Conservation (phyloP, 1,140 invertebrate species). For the Drosophila micromelanica region DNA sequence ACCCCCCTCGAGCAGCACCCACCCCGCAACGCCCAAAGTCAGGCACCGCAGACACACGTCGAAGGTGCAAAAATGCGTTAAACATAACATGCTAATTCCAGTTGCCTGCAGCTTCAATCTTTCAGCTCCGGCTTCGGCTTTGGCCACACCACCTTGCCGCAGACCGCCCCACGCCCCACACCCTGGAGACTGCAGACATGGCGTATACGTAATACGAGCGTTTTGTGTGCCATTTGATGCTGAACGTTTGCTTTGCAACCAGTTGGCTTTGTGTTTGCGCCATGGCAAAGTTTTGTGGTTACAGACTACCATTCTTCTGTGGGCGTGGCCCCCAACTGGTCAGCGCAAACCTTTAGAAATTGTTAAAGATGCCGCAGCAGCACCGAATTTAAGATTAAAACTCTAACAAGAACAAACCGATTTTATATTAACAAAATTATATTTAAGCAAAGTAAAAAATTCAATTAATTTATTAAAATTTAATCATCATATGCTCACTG, state of each 20-base stretch:
- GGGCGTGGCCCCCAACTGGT: slow-evolving; percentile 19
- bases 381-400: not conserved
- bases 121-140: slow-evolving; percentile 25
- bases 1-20: too few relatives aligned
- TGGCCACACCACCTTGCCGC: slow-evolving; percentile 50
- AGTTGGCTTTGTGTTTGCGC: slow-evolving; percentile 29
- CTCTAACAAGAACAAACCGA: not conserved
- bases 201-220: slow-evolving; percentile 65
- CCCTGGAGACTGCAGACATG: slow-evolving; percentile 22
- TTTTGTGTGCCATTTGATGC: slow-evolving; percentile 72
- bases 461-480: too few relatives aligned
- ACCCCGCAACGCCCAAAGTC: slow-evolving; percentile 14
- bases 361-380: not conserved
- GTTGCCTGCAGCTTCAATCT: slow-evolving; percentile 71
- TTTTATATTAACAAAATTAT: too few relatives aligned
- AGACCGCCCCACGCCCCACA: not conserved
- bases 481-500: too few relatives aligned
- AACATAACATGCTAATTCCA: slow-evolving; percentile 79
- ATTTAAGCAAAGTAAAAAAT: too few relatives aligned
- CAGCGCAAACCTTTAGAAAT: slow-evolving; percentile 4
- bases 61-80: slow-evolving; percentile 81
- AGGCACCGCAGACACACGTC: slow-evolving; percentile 43
- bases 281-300: slow-evolving; percentile 52
- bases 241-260: slow-evolving; percentile 39
- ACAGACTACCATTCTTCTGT: slow-evolving; percentile 16